A percentile compares a stretch with the other conserved stretches of the same genome.
Evolutionary conservation across 2,797 vertebrate genomes (phyloP).

Genomic region (Anguilla marmorata): DNA sequence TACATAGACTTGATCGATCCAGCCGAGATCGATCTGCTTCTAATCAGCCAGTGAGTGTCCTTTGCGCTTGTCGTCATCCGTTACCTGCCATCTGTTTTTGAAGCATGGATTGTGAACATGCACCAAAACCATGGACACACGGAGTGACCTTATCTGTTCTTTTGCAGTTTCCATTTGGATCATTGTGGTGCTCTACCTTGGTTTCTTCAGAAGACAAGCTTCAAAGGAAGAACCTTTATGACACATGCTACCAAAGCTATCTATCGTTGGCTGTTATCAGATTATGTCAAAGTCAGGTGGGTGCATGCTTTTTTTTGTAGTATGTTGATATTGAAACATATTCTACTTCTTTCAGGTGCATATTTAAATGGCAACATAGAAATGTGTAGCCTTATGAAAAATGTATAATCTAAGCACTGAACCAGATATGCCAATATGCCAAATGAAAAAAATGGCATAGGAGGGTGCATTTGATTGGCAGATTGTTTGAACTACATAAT

Average conservation of each 20-base stretch:
- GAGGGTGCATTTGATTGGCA: background rate
- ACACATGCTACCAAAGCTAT: slow-evolving; percentile 96
- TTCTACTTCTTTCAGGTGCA: background rate
- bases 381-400: background rate
- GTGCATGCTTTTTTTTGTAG: background rate
- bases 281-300: slow-evolving; percentile 97
- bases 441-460: background rate
- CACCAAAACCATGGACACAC: background rate
- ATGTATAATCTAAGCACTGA: background rate
- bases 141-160: background rate
- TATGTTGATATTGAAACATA: background rate
- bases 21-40: slow-evolving; percentile 91
- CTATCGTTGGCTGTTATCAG: slow-evolving; percentile 95
- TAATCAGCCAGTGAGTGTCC: slow-evolving; percentile 92
- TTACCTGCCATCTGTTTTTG: background rate
- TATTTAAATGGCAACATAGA: background rate
- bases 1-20: slow-evolving; percentile 95
- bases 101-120: background rate
- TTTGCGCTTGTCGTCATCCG: background rate
- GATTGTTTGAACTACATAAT: background rate
- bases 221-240: slow-evolving; percentile 96
- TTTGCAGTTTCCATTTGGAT: slow-evolving; percentile 89
- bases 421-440: background rate
- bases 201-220: slow-evolving; percentile 98
- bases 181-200: slow-evolving; percentile 94